These are phyloP conservation scores for Drosophila tropicalis DNA, from an alignment of 1,140 invertebrate genomes.

Conservation along the genomic window DNA sequence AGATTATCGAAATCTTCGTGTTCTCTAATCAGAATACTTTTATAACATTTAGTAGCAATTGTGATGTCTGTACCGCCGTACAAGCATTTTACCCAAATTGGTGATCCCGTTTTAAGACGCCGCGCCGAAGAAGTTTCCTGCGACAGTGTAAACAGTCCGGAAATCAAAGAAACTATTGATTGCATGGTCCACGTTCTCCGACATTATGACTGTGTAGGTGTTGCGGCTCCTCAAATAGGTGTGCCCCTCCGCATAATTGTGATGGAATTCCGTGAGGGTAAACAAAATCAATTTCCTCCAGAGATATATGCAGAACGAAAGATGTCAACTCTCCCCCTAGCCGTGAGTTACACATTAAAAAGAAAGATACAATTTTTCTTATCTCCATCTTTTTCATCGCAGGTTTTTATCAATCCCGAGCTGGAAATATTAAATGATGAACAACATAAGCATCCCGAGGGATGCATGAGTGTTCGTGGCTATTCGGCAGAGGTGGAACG, in stretches of 20 bases:
- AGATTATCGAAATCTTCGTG: constrained; percentile 21
- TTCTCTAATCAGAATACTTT: background rate
- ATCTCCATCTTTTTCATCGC: constrained; percentile 35
- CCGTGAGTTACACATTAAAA: constrained; percentile 83
- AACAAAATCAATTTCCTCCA: constrained; percentile 80
- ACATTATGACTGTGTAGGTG: constrained; percentile 86
- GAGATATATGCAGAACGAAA: constrained; percentile 83
- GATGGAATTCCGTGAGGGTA: constrained; percentile 85
- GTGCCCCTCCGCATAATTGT: constrained; percentile 87
- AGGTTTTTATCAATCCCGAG: constrained; percentile 90
- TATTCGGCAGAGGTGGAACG: constrained; percentile 88
- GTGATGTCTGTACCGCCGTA: constrained; percentile 84
- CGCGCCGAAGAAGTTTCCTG: constrained; percentile 84
- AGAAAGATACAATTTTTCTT: background rate
- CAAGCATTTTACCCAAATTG: constrained; percentile 87
- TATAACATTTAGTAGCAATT: background rate
- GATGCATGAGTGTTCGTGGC: constrained; percentile 88
- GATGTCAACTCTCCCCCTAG: constrained; percentile 86
- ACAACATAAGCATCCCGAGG: constrained; percentile 86
- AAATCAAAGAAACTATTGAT: constrained; percentile 85
- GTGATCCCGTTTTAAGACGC: constrained; percentile 87
- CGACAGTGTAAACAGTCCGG: constrained; percentile 84
- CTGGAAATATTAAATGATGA: constrained; percentile 87
- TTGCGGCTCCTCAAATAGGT: constrained; percentile 90
- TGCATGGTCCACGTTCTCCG: constrained; percentile 85